Base-by-base conservation (phyloP, 1,140 invertebrate species). In the Meloidogyne chitwoodi region DNA sequence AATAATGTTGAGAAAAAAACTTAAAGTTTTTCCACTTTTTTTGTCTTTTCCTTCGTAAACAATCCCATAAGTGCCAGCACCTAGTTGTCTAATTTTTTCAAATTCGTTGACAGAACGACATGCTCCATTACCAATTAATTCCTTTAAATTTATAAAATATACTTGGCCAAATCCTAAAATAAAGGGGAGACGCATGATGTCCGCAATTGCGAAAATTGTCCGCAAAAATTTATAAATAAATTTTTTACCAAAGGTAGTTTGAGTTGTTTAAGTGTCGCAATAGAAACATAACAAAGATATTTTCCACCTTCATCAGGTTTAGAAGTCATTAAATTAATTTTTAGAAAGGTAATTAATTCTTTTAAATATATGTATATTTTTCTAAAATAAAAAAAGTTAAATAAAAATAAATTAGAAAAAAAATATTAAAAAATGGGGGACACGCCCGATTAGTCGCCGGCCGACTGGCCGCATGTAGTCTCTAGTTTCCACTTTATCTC, bases 51-150 rank as follows among this genome's bases (percentile, higher is more conserved):
- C 96, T 89, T 99, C 99, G 87, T 98, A 99, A 22, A 99, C 96
- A 89, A 98, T 93, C 0, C 95, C 95, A 87, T 97, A 98, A 29
- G 93, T 94, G 82, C 96, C 97, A 89, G 99, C 96, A 24, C 97
- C 97, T 82, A 98, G 94, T 80, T 94, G 91, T 88, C 96, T 95
- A 0, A 98, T 85, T 88, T 98, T 98, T 88, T 97, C 94, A 90
- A 97, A 98, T 87, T 97, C 94, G 62, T 93, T 92, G 16, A 98
- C 95, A 88, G 93, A 93, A 81, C 95, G 89, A 87, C 94, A 97
- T 88, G 92, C 91, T 66, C 95, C 95, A 79, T 93, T 90, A 93
- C 79, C 79, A 38, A 80, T 75, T 44, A 41, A 22, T 22, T 64
- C 62, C 79, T 80, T 44, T 76, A 82, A 16, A 16, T 11, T 63